phyloP scores from a whole-genome alignment of 2,113 vertebrate species.

The Elephantulus edwardii region DNA sequence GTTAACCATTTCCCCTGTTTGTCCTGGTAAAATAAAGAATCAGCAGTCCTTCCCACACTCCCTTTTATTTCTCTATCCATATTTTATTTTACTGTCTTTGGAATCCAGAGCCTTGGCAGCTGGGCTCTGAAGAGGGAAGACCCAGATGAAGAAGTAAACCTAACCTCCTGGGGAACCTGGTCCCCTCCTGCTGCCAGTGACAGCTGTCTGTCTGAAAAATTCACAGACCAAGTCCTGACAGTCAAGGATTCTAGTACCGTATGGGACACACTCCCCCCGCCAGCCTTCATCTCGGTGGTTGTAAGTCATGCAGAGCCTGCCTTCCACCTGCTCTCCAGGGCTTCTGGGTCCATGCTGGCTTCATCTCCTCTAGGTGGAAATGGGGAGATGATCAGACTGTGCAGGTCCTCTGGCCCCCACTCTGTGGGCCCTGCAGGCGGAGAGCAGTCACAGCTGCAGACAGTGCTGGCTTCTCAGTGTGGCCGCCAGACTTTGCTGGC shows the following conservation, averaged over 20 bases:
- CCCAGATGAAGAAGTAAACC: neutral
- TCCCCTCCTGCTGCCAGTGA: neutral
- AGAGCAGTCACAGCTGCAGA: neutral
- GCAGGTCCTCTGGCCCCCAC: no score
- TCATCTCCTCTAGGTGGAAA: neutral
- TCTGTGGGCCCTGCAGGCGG: rapidly evolving
- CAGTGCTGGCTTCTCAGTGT: neutral
- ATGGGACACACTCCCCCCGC: rapidly evolving
- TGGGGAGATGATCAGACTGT: neutral
- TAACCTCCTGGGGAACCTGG: neutral
- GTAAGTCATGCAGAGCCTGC: neutral
- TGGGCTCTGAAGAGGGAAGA: neutral
- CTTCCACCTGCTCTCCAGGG: neutral
- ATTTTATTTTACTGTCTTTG: neutral
- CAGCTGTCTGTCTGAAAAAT: neutral
- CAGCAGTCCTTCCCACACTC: neutral
- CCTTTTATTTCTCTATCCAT: neutral
- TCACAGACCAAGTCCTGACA: neutral
- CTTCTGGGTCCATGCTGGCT: neutral
- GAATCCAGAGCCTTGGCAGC: neutral
- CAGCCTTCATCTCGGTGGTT: neutral
- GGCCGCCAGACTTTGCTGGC: neutral
- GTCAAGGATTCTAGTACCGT: neutral
- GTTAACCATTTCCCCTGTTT: neutral
- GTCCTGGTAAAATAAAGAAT: neutral